Evolutionary conservation across 2,797 vertebrate species (phyloP), one percentile per base, ranked within the genome.

Genomic region (Borostomias antarcticus): DNA sequence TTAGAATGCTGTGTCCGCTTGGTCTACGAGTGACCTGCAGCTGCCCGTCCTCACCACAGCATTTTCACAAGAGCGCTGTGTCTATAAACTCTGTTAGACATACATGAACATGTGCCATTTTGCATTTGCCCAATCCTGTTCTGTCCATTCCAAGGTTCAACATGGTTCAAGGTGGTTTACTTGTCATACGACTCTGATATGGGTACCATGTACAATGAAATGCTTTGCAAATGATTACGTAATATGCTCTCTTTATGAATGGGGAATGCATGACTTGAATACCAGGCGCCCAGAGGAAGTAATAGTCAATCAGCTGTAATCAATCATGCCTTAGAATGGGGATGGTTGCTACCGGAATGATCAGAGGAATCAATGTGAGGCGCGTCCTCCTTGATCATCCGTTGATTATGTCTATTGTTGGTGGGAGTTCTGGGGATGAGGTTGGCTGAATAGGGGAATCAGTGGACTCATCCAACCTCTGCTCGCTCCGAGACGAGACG

Each of bases 401-500:
- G 13, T 30, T 28, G 30, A 65, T 71, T 62, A 73, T 58, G 56
- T 68, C 64, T 68, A 71, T 71, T 73, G 64, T 67, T 45, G 37
- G 25, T 28, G 56, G 54, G 70, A 66, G 53, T 69, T 65, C 60
- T 57, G 62, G 37, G 33, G 33, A 56, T 25, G 35, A 68, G 57
- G 9, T 11, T 8, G 37, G 66, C 53, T 61, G 60, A 75, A 67
- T 70, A 40, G 62, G 33, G 2, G 52, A 64, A 70, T 73, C 60
- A 62, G 59, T 52, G 64, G 61, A 61, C 57, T 30, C 23, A 32
- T 30, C 26, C 61, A 57, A 30, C 29, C 32, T 70, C 58, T 70
- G 48, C 58, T 23, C 32, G 19, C 29, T 32, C 21, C 13, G 57
- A 33, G 35, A 35, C 54, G 28, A 71, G 28, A 68, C n/a, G n/a